A percentile compares a stretch with the other conserved stretches of the same genome.
Evolutionary conservation across 2,888 invertebrate species (phyloP).

Genomic region (Rhorus exstirpatorius): DNA sequence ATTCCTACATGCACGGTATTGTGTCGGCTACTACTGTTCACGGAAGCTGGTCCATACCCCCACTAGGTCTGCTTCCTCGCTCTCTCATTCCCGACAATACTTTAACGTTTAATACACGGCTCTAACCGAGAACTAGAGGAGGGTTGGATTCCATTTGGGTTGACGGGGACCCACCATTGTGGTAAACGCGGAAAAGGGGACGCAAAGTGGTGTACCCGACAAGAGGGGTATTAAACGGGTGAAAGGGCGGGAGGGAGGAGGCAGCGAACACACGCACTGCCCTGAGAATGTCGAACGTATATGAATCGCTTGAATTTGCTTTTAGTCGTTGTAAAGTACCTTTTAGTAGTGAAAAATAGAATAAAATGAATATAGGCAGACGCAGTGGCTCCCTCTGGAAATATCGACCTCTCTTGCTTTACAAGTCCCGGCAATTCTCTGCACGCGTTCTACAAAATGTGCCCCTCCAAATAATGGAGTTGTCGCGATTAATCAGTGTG

Average conservation of each 20-base stretch:
- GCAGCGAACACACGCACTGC: conserved; percentile 56
- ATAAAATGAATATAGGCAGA: conserved; percentile 59
- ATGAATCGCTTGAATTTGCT: conserved; percentile 70
- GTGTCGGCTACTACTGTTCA: conserved; percentile 40
- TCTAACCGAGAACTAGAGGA: conserved; percentile 49
- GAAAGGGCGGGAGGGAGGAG: conserved; percentile 24
- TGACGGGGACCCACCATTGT: conserved; percentile 65
- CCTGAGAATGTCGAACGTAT: conserved; percentile 61
- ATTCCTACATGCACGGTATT: conserved; percentile 46
- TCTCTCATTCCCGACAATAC: conserved; percentile 63
- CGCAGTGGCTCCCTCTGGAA: conserved; percentile 35
- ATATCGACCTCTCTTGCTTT: conserved; percentile 21
- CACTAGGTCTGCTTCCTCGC: conserved; percentile 41
- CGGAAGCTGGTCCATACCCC: conserved; percentile 26
- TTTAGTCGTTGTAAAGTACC: conserved; percentile 70
- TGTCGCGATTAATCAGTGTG: conserved; percentile 63
- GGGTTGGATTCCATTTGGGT: conserved; percentile 61
- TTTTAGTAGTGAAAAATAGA: conserved; percentile 70
- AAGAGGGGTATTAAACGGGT: conserved; percentile 34
- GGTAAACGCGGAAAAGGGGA: conserved; percentile 69
- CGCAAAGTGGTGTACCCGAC: conserved; percentile 67
- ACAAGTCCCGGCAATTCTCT: conserved; percentile 22
- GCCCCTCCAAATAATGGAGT: conserved; percentile 57
- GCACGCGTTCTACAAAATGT: conserved; percentile 23
- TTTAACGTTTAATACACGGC: conserved; percentile 71